Conservation (phyloP, 2,888 invertebrate genomes). For the Tenthredo scrophulariae region DNA sequence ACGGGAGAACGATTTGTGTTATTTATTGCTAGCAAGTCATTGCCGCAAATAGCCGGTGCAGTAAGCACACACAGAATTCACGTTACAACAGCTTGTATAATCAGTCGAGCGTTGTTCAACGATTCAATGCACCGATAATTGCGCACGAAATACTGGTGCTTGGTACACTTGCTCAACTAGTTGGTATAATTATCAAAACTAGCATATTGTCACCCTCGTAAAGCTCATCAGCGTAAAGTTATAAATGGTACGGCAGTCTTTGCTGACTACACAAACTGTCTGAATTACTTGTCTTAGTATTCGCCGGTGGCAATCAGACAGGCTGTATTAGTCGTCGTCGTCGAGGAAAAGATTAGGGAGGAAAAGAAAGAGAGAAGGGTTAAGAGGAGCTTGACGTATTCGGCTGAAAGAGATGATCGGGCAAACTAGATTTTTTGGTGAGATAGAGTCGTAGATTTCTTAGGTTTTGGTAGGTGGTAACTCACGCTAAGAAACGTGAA, state of each 20-base stretch:
- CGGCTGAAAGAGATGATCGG: slow-evolving; percentile 13
- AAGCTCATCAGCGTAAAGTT: slow-evolving; percentile 33
- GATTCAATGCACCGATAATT: slow-evolving; percentile 43
- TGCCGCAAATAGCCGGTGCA: slow-evolving; percentile 15
- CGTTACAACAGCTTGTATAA: slow-evolving; percentile 40
- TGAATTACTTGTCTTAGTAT: slow-evolving; percentile 31
- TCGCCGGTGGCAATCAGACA: slow-evolving; percentile 22
- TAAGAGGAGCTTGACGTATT: background rate
- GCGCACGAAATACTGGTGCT: slow-evolving; percentile 12
- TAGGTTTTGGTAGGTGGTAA: slow-evolving; percentile 26
- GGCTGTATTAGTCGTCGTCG: background rate
- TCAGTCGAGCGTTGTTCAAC: slow-evolving; percentile 38
- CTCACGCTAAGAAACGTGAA: slow-evolving; percentile 17
- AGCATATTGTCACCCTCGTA: slow-evolving; percentile 27
- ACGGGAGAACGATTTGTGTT: background rate
- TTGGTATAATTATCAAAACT: slow-evolving; percentile 40
- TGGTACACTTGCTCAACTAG: slow-evolving; percentile 21
- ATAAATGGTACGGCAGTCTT: slow-evolving; percentile 7
- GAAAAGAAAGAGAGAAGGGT: background rate
- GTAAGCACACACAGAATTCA: slow-evolving; percentile 18
- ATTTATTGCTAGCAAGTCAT: slow-evolving; percentile 12
- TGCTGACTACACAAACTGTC: slow-evolving; percentile 11
- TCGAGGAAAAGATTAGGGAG: background rate
- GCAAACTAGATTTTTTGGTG: slow-evolving; percentile 25
- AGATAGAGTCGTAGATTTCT: slow-evolving; percentile 1